These are phyloP conservation scores for Clinocottus analis DNA, from an alignment of 2,113 vertebrate genomes.

Conservation along the genomic window DNA sequence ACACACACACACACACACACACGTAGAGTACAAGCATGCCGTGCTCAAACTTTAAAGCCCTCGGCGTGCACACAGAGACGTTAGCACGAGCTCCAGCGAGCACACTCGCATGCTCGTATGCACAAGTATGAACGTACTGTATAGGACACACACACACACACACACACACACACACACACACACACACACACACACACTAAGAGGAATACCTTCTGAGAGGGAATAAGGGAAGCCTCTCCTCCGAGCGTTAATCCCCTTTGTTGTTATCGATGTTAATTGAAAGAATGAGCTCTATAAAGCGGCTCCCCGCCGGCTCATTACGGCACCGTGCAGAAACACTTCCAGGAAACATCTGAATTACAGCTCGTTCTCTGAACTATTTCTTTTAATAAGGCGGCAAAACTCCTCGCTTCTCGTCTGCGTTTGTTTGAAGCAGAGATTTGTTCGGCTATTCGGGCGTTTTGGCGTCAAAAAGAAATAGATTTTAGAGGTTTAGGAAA, in stretches of 20 bases:
- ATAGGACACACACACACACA: constrained; percentile 21
- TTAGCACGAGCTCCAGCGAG: neutral
- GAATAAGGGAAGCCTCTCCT: constrained; percentile 27
- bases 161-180: constrained; percentile 17
- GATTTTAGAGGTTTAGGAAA: neutral
- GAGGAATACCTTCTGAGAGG: constrained; percentile 43
- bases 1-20: constrained; percentile 4
- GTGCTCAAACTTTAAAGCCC: neutral
- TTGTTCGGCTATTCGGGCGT: constrained; percentile 14
- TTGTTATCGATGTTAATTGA: constrained; percentile 77
- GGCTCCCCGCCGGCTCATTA: constrained; percentile 65
- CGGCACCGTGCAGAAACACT: constrained; percentile 68
- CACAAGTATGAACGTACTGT: constrained; percentile 7
- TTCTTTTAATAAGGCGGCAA: constrained; percentile 48
- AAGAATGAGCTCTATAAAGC: constrained; percentile 71
- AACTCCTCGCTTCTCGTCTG: neutral
- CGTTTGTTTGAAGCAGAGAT: constrained; percentile 48
- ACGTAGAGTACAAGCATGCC: neutral
- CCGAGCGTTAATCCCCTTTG: constrained; percentile 63
- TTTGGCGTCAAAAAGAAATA: constrained; percentile 11
- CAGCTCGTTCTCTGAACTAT: constrained; percentile 54
- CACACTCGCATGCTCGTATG: neutral
- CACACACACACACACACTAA: constrained; percentile 24
- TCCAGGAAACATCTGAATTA: constrained; percentile 59
- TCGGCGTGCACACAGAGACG: neutral